Conservation (phyloP, 1,140 invertebrate genomes). For the Goniozus legneri region DNA sequence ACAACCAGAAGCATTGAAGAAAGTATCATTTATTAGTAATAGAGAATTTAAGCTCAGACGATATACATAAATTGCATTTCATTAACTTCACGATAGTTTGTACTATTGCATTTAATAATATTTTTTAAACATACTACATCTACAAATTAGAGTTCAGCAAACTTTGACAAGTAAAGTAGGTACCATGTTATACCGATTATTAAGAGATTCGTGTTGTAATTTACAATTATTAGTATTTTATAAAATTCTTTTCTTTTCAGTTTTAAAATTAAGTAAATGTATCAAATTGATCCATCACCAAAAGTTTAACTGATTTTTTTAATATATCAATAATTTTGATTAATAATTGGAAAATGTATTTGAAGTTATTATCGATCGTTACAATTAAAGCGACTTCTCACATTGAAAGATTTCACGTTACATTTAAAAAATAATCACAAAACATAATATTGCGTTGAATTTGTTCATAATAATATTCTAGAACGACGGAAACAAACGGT, state of each 20-base stretch:
- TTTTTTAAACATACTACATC: conserved; percentile 21
- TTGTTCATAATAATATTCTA: too few species aligned
- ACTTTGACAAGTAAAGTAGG: conserved; percentile 56
- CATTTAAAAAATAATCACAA: too few species aligned
- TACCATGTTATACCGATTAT: conserved; percentile 37
- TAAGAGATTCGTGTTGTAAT: conserved; percentile 11
- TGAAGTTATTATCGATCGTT: too few species aligned
- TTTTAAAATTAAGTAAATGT: conserved; percentile 22
- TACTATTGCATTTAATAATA: background rate
- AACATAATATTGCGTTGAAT: too few species aligned
- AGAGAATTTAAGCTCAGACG: too few species aligned
- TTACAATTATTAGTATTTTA: conserved; percentile 17
- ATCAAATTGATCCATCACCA: conserved; percentile 35
- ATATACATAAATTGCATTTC: too few species aligned
- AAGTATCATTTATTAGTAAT: background rate
- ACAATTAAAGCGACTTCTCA: too few species aligned
- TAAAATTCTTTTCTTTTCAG: conserved; percentile 14
- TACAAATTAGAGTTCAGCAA: conserved; percentile 43
- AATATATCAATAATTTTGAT: too few species aligned
- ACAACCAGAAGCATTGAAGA: conserved; percentile 6
- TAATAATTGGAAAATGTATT: too few species aligned
- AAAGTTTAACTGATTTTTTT: too few species aligned
- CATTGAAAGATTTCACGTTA: too few species aligned
- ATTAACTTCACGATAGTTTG: background rate
- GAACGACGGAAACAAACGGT: too few species aligned